These are phyloP conservation scores for Calameuta idolon DNA, from an alignment of 2,888 invertebrate species.

Conservation along the genomic window DNA sequence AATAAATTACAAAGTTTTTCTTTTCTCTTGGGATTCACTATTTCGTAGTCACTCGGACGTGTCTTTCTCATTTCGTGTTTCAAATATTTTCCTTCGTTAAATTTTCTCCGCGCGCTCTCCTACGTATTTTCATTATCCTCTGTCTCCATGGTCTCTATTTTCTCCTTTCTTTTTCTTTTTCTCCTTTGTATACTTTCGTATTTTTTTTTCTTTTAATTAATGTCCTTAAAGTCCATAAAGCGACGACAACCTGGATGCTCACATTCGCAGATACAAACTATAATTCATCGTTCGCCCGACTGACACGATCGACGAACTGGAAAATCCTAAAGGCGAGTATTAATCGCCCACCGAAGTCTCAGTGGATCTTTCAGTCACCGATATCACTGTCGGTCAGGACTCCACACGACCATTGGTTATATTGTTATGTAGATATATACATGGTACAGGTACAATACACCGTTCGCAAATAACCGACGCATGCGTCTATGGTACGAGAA, in stretches of 20 bases:
- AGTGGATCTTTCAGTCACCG: slow-evolving; percentile 25
- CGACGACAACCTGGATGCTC: slow-evolving; percentile 26
- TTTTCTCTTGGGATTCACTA: slow-evolving; percentile 37
- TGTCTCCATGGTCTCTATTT: background rate
- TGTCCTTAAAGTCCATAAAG: slow-evolving; percentile 43
- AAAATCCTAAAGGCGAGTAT: slow-evolving; percentile 28
- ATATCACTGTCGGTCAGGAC: slow-evolving; percentile 36
- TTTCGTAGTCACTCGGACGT: slow-evolving; percentile 40
- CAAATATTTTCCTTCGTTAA: background rate
- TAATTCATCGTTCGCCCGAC: slow-evolving; percentile 35
- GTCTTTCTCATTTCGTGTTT: slow-evolving; percentile 9
- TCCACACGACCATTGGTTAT: slow-evolving; percentile 44
- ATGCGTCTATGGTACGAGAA: slow-evolving; percentile 56
- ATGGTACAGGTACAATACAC: slow-evolving; percentile 57
- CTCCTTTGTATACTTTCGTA: background rate
- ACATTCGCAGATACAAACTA: slow-evolving; percentile 32
- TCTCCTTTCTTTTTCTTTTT: background rate
- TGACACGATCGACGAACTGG: slow-evolving; percentile 30
- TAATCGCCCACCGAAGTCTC: slow-evolving; percentile 7
- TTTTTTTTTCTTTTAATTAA: slow-evolving; percentile 21
- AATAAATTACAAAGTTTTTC: slow-evolving; percentile 50
- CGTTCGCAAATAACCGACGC: slow-evolving; percentile 59
- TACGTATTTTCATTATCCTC: background rate
- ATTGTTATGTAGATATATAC: slow-evolving; percentile 48
- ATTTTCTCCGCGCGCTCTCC: background rate